These are phyloP conservation scores for Trilocha varians DNA, from an alignment of 2,888 invertebrate genomes.

Conservation along the genomic window DNA sequence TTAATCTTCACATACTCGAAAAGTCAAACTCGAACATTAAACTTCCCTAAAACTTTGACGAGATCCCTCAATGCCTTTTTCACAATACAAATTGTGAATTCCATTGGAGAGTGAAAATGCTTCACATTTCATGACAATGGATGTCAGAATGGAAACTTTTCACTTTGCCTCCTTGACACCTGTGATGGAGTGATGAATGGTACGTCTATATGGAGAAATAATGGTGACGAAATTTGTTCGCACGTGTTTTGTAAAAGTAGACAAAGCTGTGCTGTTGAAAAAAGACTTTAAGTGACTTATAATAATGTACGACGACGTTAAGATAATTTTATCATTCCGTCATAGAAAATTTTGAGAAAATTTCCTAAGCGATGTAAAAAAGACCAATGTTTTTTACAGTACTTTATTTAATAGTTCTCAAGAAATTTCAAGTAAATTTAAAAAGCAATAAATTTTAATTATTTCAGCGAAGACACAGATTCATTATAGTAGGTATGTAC, in stretches of 20 bases:
- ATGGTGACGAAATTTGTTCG: neutral
- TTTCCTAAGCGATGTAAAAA: no score
- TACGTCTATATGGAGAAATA: conserved; percentile 5
- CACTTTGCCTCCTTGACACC: conserved; percentile 46
- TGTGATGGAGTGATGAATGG: conserved; percentile 44
- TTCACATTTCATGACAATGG: conserved; percentile 32
- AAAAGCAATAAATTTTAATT: no score
- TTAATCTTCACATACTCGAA: neutral
- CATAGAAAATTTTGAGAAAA: no score
- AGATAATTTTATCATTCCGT: no score
- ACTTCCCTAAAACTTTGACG: neutral
- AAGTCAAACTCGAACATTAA: neutral
- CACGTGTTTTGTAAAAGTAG: neutral
- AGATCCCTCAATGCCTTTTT: neutral
- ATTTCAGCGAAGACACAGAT: no score
- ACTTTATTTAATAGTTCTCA: no score
- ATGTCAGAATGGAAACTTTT: conserved; percentile 46
- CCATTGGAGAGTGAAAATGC: conserved; percentile 31
- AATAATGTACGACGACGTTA: no score
- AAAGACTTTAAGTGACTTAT: no score
- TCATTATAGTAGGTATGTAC: no score
- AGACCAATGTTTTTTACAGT: no score
- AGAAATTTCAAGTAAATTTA: no score
- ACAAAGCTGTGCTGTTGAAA: no score
- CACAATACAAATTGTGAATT: neutral